These are phyloP conservation scores for Elmis aenea DNA, from an alignment of 2,888 invertebrate species.

Conservation along the genomic window DNA sequence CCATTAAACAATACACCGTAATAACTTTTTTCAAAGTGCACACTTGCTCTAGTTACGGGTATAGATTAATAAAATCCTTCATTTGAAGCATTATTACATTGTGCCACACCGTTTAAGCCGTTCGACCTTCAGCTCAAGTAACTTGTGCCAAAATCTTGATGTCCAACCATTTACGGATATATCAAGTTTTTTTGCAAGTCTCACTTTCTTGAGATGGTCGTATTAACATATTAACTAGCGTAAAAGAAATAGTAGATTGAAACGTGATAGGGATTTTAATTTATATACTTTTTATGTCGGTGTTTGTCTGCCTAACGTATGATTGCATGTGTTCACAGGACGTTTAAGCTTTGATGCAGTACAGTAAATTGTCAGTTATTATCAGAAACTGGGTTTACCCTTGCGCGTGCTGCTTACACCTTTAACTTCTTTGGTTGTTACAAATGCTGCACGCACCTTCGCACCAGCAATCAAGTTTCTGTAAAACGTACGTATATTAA, in stretches of 20 bases:
- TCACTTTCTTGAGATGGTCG: slow-evolving; percentile 2
- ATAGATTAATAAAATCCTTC: too few relatives aligned
- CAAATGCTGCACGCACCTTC: too few relatives aligned
- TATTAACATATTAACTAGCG: not conserved
- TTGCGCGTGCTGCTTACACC: too few relatives aligned
- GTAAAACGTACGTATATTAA: too few relatives aligned
- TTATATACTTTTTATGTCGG: slow-evolving; percentile 11
- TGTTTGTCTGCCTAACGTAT: slow-evolving; percentile 12
- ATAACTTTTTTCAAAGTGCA: too few relatives aligned
- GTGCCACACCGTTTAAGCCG: slow-evolving; percentile 3
- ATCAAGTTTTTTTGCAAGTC: slow-evolving; percentile 6
- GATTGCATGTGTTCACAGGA: slow-evolving; percentile 4
- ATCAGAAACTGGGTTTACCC: too few relatives aligned
- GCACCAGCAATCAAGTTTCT: too few relatives aligned
- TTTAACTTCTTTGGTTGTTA: too few relatives aligned
- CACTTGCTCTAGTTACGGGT: too few relatives aligned
- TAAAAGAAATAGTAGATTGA: slow-evolving; percentile 7
- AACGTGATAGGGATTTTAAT: slow-evolving; percentile 9
- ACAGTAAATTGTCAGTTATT: too few relatives aligned
- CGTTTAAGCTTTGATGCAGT: not conserved
- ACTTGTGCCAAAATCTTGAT: slow-evolving; percentile 8
- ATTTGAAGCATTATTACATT: too few relatives aligned
- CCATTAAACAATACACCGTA: too few relatives aligned
- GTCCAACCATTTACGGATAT: slow-evolving; percentile 9
- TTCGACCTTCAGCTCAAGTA: slow-evolving; percentile 10